Evolutionary conservation across 2,797 vertebrate genomes (phyloP), one percentile per base, ranked within the genome.

Genomic region (Margarornis squamiger): DNA sequence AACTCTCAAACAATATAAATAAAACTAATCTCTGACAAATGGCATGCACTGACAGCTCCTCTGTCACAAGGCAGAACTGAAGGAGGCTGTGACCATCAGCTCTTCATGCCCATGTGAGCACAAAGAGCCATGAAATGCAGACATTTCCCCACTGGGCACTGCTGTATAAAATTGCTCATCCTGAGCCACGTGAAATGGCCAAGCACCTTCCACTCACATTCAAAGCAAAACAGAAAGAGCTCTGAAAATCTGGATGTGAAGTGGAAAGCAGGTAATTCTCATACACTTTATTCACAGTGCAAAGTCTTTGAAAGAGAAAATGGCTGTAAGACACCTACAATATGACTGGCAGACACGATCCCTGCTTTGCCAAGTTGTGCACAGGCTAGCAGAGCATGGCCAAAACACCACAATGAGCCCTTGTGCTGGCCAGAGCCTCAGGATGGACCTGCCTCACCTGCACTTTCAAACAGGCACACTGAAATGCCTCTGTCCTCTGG

Each of bases 291-390:
- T 18, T 45, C 54, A 22, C 1, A 2, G 29, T 49, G 26, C 38
- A 72, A 90, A 79, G 18, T 12, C 62, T 34, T 48, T 57, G 29
- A 65, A 63, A 27, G 4, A 32, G 23, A 68, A 39, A 58, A 26
- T 9, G 63, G 11, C 14, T 32, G 18, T 43, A 43, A 67, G 49
- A 55, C 8, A 34, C 36, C 14, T 14, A 21, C 34, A 21, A 1
- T 36, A 20, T 39, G n/a, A 26, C 30, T 13, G 45, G 48, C 46
- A 88, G 62, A 13, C 6, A 20, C 0, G 0, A 38, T 6, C 6
- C 1, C 1, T 15, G 20, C 7, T 45, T 76, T 73, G 46, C 46
- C 55, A 72, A 39, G 43, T 2, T 38, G 63, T 4, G 5, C 43
- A 21, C 43, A n/a, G 41, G 36, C 45, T 32, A 49, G 46, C 67